Percentiles rank a stretch among this genome's conserved stretches.
These are phyloP conservation scores for Conus canariensis DNA, from an alignment of 2,888 invertebrate genomes.

Conservation along the genomic window DNA sequence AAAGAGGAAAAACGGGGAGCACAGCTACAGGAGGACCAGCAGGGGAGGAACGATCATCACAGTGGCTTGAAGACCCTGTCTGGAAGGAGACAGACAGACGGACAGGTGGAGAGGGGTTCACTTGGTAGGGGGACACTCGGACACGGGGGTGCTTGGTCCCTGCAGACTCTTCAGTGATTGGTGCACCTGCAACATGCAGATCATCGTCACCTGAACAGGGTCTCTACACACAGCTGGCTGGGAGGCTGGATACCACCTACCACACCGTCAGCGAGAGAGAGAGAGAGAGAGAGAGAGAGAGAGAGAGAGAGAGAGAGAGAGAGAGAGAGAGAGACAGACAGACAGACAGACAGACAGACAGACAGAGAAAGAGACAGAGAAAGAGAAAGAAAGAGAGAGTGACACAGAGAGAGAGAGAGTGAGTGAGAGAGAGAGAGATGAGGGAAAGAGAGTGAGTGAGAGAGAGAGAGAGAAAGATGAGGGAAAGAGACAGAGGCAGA, in stretches of 20 bases:
- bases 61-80: no score
- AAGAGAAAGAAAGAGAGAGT: not conserved
- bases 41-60: no score
- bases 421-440: not conserved
- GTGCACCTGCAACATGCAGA: no score
- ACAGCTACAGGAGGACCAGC: not conserved
- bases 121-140: not conserved
- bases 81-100: not conserved
- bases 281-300: conserved; percentile 11
- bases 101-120: not conserved
- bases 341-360: not conserved
- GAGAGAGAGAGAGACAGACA: not conserved
- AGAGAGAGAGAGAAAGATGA: not conserved
- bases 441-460: not conserved
- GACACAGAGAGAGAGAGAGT: not conserved
- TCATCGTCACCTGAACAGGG: no score
- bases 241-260: no score
- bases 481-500: not conserved
- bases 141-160: not conserved
- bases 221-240: no score
- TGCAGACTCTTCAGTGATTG: no score
- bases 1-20: not conserved
- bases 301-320: conserved; percentile 9
- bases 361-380: not conserved
- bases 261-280: not conserved